A percentile compares a stretch with the other conserved stretches of the same genome.
Evolutionary conservation across 2,888 invertebrate species (phyloP).

Genomic region (Sycophila texana): DNA sequence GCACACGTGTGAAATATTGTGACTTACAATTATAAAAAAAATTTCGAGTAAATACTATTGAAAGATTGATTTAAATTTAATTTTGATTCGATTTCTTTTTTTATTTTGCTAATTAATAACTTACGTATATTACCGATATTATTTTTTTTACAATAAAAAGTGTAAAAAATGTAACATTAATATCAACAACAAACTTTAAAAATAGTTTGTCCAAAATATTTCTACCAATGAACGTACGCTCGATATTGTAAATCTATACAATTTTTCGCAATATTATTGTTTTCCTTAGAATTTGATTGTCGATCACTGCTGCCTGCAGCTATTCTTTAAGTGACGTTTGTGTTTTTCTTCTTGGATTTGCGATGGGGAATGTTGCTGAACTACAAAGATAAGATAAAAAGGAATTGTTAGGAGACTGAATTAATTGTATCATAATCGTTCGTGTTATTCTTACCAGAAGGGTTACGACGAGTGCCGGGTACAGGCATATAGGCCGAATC

Average conservation of each 20-base stretch:
- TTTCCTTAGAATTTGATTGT: slow-evolving; percentile 27
- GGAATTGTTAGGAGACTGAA: not conserved
- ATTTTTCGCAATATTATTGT: slow-evolving; percentile 50
- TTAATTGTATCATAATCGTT: not conserved
- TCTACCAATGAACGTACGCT: slow-evolving; percentile 20
- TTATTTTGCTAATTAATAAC: not conserved
- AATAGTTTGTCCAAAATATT: slow-evolving; percentile 43
- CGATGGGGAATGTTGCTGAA: slow-evolving; percentile 58
- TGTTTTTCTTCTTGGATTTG: slow-evolving; percentile 81
- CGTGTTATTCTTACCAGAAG: slow-evolving; percentile 49
- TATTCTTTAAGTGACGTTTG: slow-evolving; percentile 79
- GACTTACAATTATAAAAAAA: too few species aligned
- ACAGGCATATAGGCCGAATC: slow-evolving; percentile 82
- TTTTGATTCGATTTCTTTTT: slow-evolving; percentile 7
- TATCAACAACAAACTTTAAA: slow-evolving; percentile 20
- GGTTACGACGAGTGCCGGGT: slow-evolving; percentile 82
- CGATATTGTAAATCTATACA: slow-evolving; percentile 61
- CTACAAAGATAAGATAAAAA: slow-evolving; percentile 5
- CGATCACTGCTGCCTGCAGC: slow-evolving; percentile 80
- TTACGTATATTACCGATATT: not conserved
- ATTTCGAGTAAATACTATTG: too few species aligned
- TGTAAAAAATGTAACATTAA: slow-evolving; percentile 16
- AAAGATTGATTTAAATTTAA: too few species aligned
- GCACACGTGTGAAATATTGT: slow-evolving; percentile 47
- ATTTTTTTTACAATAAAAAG: slow-evolving; percentile 19